These are phyloP conservation scores for Cephus runcator DNA, from an alignment of 2,888 invertebrate genomes.

Conservation along the genomic window DNA sequence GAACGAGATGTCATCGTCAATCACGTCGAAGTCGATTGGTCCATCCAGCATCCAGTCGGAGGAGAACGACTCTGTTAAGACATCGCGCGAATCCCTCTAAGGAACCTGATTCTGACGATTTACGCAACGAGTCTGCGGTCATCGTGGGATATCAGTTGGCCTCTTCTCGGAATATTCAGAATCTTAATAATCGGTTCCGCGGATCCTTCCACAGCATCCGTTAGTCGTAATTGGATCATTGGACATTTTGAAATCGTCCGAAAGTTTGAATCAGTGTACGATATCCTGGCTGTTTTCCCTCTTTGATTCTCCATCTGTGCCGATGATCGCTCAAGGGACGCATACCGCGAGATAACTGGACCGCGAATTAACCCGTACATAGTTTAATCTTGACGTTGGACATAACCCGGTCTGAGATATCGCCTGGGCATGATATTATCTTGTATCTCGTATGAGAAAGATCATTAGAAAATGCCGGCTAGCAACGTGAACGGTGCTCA, in stretches of 20 bases:
- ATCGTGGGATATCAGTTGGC: neutral
- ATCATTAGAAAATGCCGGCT: slow-evolving; percentile 58
- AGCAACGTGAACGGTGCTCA: slow-evolving; percentile 68
- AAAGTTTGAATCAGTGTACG: neutral
- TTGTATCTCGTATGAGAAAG: neutral
- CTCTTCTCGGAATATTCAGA: neutral
- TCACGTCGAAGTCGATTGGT: neutral
- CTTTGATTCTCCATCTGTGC: neutral
- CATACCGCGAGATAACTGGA: neutral
- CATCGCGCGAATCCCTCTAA: neutral
- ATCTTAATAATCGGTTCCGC: neutral
- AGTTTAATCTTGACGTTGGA: neutral
- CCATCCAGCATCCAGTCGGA: neutral
- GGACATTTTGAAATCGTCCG: neutral
- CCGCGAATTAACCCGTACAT: neutral
- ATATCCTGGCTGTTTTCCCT: neutral
- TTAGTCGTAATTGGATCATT: neutral
- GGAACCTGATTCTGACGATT: neutral
- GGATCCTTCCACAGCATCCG: neutral
- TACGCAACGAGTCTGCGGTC: neutral
- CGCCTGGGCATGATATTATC: neutral
- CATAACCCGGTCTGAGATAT: neutral
- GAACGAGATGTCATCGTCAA: neutral
- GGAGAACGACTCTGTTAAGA: neutral
- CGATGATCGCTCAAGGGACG: neutral